Conservation (phyloP, 2,888 invertebrate species). For the Laspeyria flexula region DNA sequence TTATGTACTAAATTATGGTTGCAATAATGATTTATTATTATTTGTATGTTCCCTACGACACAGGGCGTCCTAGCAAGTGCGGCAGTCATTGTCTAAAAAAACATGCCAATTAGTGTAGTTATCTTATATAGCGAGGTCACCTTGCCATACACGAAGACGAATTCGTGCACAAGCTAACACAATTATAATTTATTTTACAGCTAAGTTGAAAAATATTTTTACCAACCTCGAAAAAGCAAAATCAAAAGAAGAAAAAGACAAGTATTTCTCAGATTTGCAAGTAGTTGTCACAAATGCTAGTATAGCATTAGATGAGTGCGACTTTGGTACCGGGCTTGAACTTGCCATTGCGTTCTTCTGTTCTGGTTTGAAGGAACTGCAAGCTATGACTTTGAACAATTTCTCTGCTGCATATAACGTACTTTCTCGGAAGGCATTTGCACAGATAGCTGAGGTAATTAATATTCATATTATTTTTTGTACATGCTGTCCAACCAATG, state of each 20-base stretch:
- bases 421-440: conserved; percentile 90
- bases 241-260: conserved; percentile 85
- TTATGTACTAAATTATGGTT: too few species aligned
- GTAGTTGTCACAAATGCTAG: conserved; percentile 93
- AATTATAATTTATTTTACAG: conserved; percentile 64
- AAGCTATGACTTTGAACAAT: conserved; percentile 87
- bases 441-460: conserved; percentile 88
- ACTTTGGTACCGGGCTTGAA: conserved; percentile 97
- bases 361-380: conserved; percentile 89
- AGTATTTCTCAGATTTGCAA: conserved; percentile 89
- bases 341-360: conserved; percentile 94
- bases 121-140: too few species aligned
- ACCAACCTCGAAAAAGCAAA: conserved; percentile 87
- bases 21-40: too few species aligned
- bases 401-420: conserved; percentile 92
- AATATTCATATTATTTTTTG: background rate
- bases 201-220: conserved; percentile 89
- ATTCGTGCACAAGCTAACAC: too few species aligned
- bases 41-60: too few species aligned
- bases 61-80: too few species aligned
- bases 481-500: too few species aligned
- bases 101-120: too few species aligned
- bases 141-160: too few species aligned
- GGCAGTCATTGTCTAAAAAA: too few species aligned
- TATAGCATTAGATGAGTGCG: conserved; percentile 97